These are phyloP conservation scores for Trinectes maculatus DNA, from an alignment of 2,113 vertebrate species.

Conservation along the genomic window DNA sequence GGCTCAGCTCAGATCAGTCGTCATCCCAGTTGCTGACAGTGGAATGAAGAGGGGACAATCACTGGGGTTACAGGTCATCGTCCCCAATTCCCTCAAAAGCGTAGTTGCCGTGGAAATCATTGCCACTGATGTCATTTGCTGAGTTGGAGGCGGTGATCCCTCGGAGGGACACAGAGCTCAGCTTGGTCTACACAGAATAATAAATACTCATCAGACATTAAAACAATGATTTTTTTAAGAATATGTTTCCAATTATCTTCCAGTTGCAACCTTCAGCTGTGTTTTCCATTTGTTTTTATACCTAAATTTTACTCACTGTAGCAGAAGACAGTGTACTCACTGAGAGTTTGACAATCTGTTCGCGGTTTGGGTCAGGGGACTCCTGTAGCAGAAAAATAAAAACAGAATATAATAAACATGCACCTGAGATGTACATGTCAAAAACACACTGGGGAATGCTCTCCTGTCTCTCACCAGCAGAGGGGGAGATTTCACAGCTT, in stretches of 20 bases:
- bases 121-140: slow-evolving; percentile 86
- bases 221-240: background rate
- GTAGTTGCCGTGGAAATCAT: slow-evolving; percentile 96
- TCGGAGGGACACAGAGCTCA: slow-evolving; percentile 92
- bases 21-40: slow-evolving; percentile 44
- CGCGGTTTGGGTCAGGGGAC: slow-evolving; percentile 89
- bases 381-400: slow-evolving; percentile 80
- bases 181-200: slow-evolving; percentile 88
- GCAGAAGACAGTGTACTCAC: slow-evolving; percentile 82
- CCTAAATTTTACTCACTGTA: too few species aligned
- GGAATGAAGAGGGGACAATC: slow-evolving; percentile 45
- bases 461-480: slow-evolving; percentile 86
- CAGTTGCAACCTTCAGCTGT: background rate
- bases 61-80: slow-evolving; percentile 93
- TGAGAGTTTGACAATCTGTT: slow-evolving; percentile 93
- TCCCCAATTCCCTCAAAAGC: slow-evolving; percentile 99
- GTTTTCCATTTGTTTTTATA: too few species aligned
- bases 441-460: background rate
- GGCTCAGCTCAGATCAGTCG: slow-evolving; percentile 70
- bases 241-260: background rate
- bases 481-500: slow-evolving; percentile 94
- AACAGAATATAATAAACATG: background rate
- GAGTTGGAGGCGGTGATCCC: slow-evolving; percentile 94
- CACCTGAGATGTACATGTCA: background rate
- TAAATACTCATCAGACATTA: background rate